Conservation (phyloP, 2,113 vertebrate species). For the Nematolebias whitei region DNA sequence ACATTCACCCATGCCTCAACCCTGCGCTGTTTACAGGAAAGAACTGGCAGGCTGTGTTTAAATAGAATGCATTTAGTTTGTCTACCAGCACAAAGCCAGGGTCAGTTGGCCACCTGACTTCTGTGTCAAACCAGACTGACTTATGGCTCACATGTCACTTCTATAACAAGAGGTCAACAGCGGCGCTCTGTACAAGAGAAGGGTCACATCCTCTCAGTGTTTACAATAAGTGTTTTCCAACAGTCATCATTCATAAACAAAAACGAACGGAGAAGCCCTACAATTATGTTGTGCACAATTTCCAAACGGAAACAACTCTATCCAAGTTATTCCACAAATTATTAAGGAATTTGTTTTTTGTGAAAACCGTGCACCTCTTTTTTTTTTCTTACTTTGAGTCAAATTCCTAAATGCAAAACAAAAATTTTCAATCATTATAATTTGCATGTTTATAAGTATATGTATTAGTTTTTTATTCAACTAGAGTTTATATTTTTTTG, state of each 20-base stretch:
- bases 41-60: constrained; percentile 71
- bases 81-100: constrained; percentile 73
- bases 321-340: too few relatives aligned
- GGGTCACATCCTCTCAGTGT: constrained; percentile 66
- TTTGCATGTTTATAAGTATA: neutral
- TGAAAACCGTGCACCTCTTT: neutral
- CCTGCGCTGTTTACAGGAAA: constrained; percentile 74
- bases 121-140: constrained; percentile 65
- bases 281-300: constrained; percentile 5
- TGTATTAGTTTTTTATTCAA: neutral
- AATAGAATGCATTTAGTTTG: constrained; percentile 81
- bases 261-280: constrained; percentile 3
- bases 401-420: neutral
- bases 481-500: neutral
- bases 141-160: constrained; percentile 69
- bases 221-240: constrained; percentile 54
- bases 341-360: constrained; percentile 4
- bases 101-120: constrained; percentile 76
- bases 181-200: constrained; percentile 51
- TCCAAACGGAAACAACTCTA: constrained; percentile 5
- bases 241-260: constrained; percentile 35
- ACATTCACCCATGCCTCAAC: constrained; percentile 76
- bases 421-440: too few relatives aligned
- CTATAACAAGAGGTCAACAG: constrained; percentile 73
- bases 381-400: neutral